Evolutionary conservation across 2,113 vertebrate species (phyloP), one percentile per base, ranked within the genome.

Genomic region (Rhodinocichla rosea): DNA sequence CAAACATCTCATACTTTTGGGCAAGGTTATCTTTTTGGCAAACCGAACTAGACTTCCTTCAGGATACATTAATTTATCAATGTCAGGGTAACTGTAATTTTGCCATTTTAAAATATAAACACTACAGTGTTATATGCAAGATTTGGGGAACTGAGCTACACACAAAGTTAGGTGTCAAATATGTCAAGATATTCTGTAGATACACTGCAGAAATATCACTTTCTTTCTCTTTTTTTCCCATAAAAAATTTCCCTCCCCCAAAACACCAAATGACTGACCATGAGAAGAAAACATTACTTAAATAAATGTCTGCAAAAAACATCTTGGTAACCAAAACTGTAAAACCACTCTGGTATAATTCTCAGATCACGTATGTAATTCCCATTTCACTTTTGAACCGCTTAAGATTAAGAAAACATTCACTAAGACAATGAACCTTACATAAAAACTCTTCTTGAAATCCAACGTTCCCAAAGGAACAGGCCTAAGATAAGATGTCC

Each of bases 361-460:
- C 91, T 88, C 67, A 92, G 81, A 80, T 81, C 65, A 83, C 85
- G 91, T 55, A 67, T 89, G 87, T 70, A 92, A 93, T 94, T 93
- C 40, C 52, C 60, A 96, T 93, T 88, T 88, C 35, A 42, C 67
- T 92, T 87, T 5, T 77, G 63, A 80, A 88, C 84, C 13, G 6
- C 67, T 84, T 73, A 69, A 92, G 67, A 92, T 83, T 82, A 89
- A 90, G 65, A 84, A 73, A 96, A 79, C 59, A 79, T 50, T 80
- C 63, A 83, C 56, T 20, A 74, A 83, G 70, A 78, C 86, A 92
- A 90, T 64, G 80, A 96, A 83, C 59, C 87, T 77, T 59, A 91
- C 95, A 96, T 78, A 93, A 95, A 94, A 94, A 62, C n/a, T 37
- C 62, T 21, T 93, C 69, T 78, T 77, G 86, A 96, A 96, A 97